Percentiles rank a stretch among this genome's conserved stretches.
Evolutionary conservation across 2,888 invertebrate genomes (phyloP).

Genomic region (Phorcus lineatus): DNA sequence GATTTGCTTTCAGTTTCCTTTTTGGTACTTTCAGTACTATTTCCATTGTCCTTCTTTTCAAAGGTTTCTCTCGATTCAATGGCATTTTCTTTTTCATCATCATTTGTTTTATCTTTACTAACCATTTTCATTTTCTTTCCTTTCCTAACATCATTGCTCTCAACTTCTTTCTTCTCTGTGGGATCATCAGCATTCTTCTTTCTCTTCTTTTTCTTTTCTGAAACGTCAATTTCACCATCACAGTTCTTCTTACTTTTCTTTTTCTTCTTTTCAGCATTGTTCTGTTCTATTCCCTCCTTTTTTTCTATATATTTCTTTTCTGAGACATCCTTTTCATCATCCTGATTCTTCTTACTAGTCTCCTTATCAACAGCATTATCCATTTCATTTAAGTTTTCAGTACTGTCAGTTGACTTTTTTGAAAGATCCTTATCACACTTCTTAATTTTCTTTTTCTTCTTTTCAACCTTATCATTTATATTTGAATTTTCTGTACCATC

Average conservation of each 20-base stretch:
- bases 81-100: neutral
- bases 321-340: neutral
- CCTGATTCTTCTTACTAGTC: neutral
- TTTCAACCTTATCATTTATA: neutral
- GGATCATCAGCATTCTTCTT: neutral
- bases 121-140: constrained; percentile 21
- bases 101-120: neutral
- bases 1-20: neutral
- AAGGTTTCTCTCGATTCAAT: neutral
- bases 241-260: neutral
- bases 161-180: constrained; percentile 11
- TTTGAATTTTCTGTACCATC: neutral
- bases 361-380: neutral
- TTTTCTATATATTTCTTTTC: too few relatives aligned
- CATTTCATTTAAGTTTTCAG: neutral
- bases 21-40: neutral
- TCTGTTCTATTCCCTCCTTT: neutral
- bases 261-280: constrained; percentile 12
- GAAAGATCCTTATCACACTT: neutral
- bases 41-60: neutral
- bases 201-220: neutral
- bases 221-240: neutral
- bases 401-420: neutral
- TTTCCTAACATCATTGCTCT: neutral
- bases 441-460: neutral